Evolutionary conservation across 1,140 invertebrate species (phyloP).

Genomic region (Sycophaga agraensis): DNA sequence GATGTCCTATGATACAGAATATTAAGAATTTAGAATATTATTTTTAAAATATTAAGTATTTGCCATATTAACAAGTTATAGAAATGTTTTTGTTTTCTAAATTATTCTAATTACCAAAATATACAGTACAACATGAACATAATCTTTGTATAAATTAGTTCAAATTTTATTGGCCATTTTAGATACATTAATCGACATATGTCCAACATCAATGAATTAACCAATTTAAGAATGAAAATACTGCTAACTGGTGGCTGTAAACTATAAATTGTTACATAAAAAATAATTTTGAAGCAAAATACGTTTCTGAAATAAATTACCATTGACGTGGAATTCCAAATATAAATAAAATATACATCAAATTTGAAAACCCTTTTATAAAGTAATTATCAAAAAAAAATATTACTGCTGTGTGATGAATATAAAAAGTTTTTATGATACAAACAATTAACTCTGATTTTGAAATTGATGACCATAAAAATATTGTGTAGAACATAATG

Average conservation of each 20-base stretch:
- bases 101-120: conserved; percentile 13
- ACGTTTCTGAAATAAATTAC: not conserved
- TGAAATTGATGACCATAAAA: conserved; percentile 9
- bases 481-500: conserved; percentile 12
- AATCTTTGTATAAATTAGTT: not conserved
- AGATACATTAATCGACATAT: conserved; percentile 14
- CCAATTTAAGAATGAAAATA: conserved; percentile 9
- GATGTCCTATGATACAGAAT: conserved; percentile 4
- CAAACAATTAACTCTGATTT: conserved; percentile 1
- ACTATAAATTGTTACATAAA: conserved; percentile 19
- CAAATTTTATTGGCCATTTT: conserved; percentile 10
- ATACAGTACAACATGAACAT: conserved; percentile 7
- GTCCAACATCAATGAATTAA: conserved; percentile 17
- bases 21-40: not conserved
- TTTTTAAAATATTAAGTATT: not conserved
- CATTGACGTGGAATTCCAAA: conserved; percentile 5
- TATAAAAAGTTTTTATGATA: conserved; percentile 19
- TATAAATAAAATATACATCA: conserved; percentile 9
- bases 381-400: conserved; percentile 1
- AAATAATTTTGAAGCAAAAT: too few relatives aligned
- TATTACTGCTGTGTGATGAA: conserved; percentile 11
- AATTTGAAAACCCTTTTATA: conserved; percentile 16
- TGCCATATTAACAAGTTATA: not conserved
- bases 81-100: not conserved
- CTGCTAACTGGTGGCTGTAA: conserved; percentile 13